phyloP scores from a whole-genome alignment of 2,797 vertebrate species.

The Bovichtus variegatus region DNA sequence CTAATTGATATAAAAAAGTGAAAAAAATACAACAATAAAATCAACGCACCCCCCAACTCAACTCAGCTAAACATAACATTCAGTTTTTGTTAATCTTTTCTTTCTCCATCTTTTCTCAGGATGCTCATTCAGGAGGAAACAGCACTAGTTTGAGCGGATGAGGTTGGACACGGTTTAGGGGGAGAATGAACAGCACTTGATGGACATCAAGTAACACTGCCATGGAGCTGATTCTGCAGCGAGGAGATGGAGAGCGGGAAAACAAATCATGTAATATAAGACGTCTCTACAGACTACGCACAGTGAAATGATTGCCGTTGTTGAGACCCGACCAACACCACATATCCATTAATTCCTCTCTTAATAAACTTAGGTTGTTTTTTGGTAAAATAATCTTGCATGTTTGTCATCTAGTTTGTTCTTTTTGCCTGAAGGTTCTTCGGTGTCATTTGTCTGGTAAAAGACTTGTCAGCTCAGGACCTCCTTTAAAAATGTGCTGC shows the following conservation, averaged over 20 bases:
- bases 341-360: slow-evolving; percentile 54
- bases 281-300: slow-evolving; percentile 44
- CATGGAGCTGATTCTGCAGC: slow-evolving; percentile 44
- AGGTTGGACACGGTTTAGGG: slow-evolving; percentile 33
- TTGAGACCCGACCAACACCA: slow-evolving; percentile 32
- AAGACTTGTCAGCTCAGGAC: slow-evolving; percentile 10
- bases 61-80: not conserved
- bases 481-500: not conserved
- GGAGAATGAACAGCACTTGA: slow-evolving; percentile 54
- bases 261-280: slow-evolving; percentile 34
- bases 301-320: slow-evolving; percentile 29
- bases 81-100: not conserved
- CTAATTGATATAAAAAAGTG: not conserved
- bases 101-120: slow-evolving; percentile 63
- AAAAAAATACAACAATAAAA: not conserved
- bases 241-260: slow-evolving; percentile 27
- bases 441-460: slow-evolving; percentile 15
- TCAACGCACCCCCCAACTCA: not conserved
- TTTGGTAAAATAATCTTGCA: slow-evolving; percentile 51
- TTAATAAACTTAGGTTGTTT: slow-evolving; percentile 74
- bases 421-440: not conserved
- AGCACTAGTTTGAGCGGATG: slow-evolving; percentile 79
- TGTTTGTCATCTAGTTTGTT: slow-evolving; percentile 42
- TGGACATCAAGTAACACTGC: slow-evolving; percentile 62
- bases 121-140: slow-evolving; percentile 89